phyloP scores from a whole-genome alignment of 2,888 invertebrate species.

The Hypomecis atomaria region DNA sequence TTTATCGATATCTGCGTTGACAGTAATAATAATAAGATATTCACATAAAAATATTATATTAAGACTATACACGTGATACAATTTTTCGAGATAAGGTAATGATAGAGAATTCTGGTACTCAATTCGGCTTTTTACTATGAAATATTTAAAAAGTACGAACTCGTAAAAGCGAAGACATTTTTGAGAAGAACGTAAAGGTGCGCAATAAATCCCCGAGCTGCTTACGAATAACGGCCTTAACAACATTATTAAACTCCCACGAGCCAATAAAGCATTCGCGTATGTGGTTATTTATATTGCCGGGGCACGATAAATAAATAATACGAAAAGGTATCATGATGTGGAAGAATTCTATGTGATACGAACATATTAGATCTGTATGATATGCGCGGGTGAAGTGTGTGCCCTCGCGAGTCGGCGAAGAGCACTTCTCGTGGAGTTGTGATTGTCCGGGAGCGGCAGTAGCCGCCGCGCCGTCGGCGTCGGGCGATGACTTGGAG shows the following conservation, averaged over 20 bases:
- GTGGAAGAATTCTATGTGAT: slow-evolving; percentile 49
- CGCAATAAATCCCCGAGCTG: slow-evolving; percentile 36
- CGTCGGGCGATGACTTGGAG: slow-evolving; percentile 53
- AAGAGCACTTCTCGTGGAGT: slow-evolving; percentile 68
- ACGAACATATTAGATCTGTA: slow-evolving; percentile 52
- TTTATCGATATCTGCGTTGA: too few species aligned
- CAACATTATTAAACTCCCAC: slow-evolving; percentile 55
- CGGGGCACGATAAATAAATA: slow-evolving; percentile 44
- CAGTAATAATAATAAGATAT: too few species aligned
- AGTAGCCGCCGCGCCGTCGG: slow-evolving; percentile 35
- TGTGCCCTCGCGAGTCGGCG: slow-evolving; percentile 55
- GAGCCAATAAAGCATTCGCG: slow-evolving; percentile 53
- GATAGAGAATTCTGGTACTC: too few species aligned
- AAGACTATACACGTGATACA: neutral
- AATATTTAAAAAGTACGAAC: slow-evolving; percentile 8
- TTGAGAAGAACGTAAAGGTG: slow-evolving; percentile 29
- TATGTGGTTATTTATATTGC: slow-evolving; percentile 48
- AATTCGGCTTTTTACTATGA: slow-evolving; percentile 5
- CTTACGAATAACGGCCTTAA: slow-evolving; percentile 41
- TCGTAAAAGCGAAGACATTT: slow-evolving; percentile 7
- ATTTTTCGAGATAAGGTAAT: neutral
- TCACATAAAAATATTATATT: too few species aligned
- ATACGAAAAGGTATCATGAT: slow-evolving; percentile 45
- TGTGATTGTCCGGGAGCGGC: slow-evolving; percentile 65
- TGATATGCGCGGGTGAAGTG: slow-evolving; percentile 60